Evolutionary conservation across 2,113 vertebrate species (phyloP).

Genomic region (Canis aureus): DNA sequence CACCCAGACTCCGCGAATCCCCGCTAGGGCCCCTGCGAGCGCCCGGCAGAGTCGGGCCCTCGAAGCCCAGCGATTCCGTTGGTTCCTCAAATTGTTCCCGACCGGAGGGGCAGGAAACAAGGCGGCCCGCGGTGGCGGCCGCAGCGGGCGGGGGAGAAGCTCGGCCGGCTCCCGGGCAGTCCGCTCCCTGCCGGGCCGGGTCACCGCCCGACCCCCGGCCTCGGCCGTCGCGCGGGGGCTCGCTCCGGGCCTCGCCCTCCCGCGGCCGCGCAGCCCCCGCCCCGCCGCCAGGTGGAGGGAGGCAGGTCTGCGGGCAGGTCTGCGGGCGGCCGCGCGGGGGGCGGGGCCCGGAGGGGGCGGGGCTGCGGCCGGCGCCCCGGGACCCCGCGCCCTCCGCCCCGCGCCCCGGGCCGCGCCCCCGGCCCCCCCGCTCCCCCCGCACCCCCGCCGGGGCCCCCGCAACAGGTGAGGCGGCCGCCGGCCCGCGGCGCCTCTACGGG

Average conservation of each 20-base stretch:
- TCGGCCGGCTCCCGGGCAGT: background rate
- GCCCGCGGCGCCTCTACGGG: background rate
- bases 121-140: background rate
- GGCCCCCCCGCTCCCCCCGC: background rate
- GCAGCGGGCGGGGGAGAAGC: background rate
- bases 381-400: background rate
- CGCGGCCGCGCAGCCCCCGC: background rate
- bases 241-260: background rate
- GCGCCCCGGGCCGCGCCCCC: background rate
- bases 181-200: background rate
- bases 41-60: background rate
- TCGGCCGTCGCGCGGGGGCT: background rate
- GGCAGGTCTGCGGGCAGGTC: background rate
- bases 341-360: constrained; percentile 66
- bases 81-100: constrained; percentile 76
- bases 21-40: background rate
- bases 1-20: background rate
- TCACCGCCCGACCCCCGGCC: background rate
- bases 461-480: constrained; percentile 61
- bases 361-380: background rate
- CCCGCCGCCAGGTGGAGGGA: constrained; percentile 7
- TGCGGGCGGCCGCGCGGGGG: background rate
- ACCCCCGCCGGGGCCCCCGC: background rate
- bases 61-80: background rate
- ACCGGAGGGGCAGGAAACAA: constrained; percentile 71